Percentiles rank a stretch among this genome's conserved stretches.
Conservation (phyloP, 2,797 vertebrate species). For the Nyctalus aviator region DNA sequence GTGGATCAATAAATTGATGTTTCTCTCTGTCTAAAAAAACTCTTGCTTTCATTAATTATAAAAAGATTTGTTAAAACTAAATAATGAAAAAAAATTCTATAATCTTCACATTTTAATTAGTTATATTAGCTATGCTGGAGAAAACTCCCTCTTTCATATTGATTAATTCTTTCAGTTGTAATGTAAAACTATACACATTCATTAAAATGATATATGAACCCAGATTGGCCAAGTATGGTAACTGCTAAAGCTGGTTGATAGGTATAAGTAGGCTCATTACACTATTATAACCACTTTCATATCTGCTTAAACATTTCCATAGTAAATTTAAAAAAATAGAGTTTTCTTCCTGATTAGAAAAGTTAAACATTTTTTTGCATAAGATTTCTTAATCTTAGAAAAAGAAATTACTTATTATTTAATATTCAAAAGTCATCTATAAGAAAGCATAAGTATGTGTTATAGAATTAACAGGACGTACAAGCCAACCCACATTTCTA, state of each 20-base stretch:
- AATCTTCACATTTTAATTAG: conserved; percentile 11
- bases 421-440: conserved; percentile 4
- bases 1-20: neutral
- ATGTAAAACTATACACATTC: neutral
- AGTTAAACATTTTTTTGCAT: conserved; percentile 25
- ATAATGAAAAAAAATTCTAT: conserved; percentile 22
- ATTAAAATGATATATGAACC: conserved; percentile 23
- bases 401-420: conserved; percentile 50
- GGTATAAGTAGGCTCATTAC: neutral
- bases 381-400: conserved; percentile 34
- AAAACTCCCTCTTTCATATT: neutral
- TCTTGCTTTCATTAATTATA: neutral
- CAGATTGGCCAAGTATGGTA: neutral
- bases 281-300: conserved; percentile 22
- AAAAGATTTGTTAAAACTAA: neutral
- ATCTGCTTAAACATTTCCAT: neutral
- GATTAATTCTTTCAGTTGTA: conserved; percentile 17
- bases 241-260: neutral
- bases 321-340: neutral
- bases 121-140: neutral
- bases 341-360: conserved; percentile 38
- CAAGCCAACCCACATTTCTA: neutral
- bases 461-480: neutral
- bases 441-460: conserved; percentile 21
- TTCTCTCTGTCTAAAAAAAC: neutral